Evolutionary conservation across 1,140 invertebrate genomes (phyloP), one percentile per base, ranked within the genome.

Genomic region (Xylocopa sonorina): DNA sequence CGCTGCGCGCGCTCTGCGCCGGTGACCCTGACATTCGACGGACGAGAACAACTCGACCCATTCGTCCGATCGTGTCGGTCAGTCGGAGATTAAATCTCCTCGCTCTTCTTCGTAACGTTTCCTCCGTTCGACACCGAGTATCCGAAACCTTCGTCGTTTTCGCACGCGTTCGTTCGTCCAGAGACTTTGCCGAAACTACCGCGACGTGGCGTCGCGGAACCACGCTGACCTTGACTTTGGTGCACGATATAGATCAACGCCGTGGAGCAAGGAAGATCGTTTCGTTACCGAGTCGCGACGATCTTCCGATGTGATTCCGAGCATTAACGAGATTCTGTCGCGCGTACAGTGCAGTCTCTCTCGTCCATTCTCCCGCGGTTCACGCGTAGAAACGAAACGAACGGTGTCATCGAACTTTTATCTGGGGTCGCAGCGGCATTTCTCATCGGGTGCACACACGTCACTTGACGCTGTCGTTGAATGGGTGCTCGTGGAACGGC

Each of bases 1-100:
- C 83, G 71, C 46, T 78, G 85, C 82, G 78, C 82, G 78, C 84
- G 78, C 79, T 62, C 63, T 76, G 81, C 88, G 85, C 80, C 87
- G 86, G 87, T 89, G 89, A 89, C 89, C 89, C 87, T 90, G 89
- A 90, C 89, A 89, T 85, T 89, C 87, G 80, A 51, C 46, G 64
- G 14, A 76, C 24, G 27, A 69, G 57, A 68, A 48, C 64, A 34
- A n/a, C 29, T 46, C 68, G 66, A 64, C 66, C 74, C 60, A 60
- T 69, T 41, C 57, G 74, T 9, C 50, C 76, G 51, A 43, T 51
- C 78, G 87, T 73, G 32, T 53, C 79, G 69, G 60, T 53, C 79
- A 66, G 60, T 78, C 18, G 34, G 34, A 53, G 53, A 41, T 76
- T 50, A 51, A 46, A n/a, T n/a, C n/a, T 73, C 68, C 7, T 46